Conservation (phyloP, 92 coral and sea anemone genomes). For the Epizoanthus rinbou region DNA sequence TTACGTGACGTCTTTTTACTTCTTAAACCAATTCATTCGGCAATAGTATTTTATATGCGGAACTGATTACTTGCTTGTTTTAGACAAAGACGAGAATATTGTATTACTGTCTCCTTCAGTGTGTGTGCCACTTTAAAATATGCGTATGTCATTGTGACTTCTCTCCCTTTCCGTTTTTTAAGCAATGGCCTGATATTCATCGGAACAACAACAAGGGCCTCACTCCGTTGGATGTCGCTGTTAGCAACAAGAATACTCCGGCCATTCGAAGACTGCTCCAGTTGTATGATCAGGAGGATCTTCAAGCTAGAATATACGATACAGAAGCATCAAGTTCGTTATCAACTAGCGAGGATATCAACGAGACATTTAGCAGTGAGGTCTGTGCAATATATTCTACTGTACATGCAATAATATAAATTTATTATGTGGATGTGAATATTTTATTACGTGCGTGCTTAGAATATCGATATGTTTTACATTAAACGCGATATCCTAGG, state of each 20-base stretch:
- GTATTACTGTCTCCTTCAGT: background rate
- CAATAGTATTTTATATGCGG: too few relatives aligned
- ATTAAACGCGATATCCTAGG: too few relatives aligned
- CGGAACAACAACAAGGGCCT: conserved; percentile 1
- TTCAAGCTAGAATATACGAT: background rate
- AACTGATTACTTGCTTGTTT: background rate
- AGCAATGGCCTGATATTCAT: conserved; percentile 29
- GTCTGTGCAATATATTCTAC: background rate
- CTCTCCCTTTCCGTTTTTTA: background rate
- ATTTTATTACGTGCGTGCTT: too few relatives aligned
- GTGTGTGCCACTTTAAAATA: background rate
- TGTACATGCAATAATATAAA: too few relatives aligned
- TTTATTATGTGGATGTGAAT: too few relatives aligned
- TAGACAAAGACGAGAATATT: background rate
- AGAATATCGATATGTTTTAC: too few relatives aligned
- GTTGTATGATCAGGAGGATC: conserved; percentile 8
- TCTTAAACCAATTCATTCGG: too few relatives aligned
- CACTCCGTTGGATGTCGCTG: conserved; percentile 6
- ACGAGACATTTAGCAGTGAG: background rate
- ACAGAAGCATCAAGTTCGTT: background rate
- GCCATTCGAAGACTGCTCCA: conserved; percentile 17
- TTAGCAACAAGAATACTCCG: background rate
- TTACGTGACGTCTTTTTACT: too few relatives aligned
- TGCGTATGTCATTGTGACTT: background rate
- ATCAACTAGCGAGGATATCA: background rate